Base-by-base conservation (phyloP, 2,113 vertebrate species). In the Cottus gobio region DNA sequence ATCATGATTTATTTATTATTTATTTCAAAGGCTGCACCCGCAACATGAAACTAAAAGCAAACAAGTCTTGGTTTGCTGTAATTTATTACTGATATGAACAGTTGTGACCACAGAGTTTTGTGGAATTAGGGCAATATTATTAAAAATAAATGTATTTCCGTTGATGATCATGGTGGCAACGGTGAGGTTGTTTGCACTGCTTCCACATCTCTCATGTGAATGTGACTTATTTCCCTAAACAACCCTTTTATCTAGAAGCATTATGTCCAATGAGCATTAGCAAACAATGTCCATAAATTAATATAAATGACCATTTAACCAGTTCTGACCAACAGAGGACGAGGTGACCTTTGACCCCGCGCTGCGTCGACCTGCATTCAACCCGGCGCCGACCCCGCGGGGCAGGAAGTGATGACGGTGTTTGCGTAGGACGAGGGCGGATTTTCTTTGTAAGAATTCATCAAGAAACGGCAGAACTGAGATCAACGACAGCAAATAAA, bases 271-370 rank as follows among this genome's bases (percentile, higher is more conserved):
- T 3, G 10, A 42, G 13, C 66, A 36, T 79, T n/a, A 58, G 9
- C 68, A 65, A 67, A 85, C 83, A 83, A 71, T 71, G 62, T 73
- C 22, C 31, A 48, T 62, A 50, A 71, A 72, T 80, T 65, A 75
- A 37, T 67, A 78, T 30, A 66, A 78, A 83, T 30, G 22, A 12
- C 16, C 62, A 4, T 84, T 88, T 77, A 73, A 82, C 30, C 63
- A 73, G 44, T 48, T 70, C 16, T 18, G 20, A 58, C 67, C 67
- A 64, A 85, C 9, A 72, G 71, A 61, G 22, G 36, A 67, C 3
- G 42, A 7, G 15, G 36, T 39, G 77, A 87, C 84, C 81, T 70
- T 57, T 83, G 75, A 88, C 71, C 71, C 63, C 4, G 34, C 0
- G 5, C 34, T 34, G 70, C 50, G 22, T 58, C 0, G 82, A 81